phyloP scores from a whole-genome alignment of 2,113 vertebrate species.

The Oncorhynchus nerka region DNA sequence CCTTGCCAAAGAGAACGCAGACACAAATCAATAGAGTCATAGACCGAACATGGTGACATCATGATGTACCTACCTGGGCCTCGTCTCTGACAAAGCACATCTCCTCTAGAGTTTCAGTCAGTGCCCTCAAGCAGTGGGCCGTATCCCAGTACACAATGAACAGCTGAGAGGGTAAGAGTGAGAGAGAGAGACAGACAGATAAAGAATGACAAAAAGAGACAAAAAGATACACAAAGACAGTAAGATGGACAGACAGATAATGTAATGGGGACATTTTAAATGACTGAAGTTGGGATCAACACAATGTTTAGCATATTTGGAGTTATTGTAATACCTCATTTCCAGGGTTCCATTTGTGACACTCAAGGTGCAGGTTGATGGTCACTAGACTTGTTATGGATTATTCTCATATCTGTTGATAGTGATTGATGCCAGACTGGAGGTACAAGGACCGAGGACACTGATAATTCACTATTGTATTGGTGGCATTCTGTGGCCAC shows the following conservation, averaged over 20 bases:
- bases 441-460: too few relatives aligned
- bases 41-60: conserved; percentile 11
- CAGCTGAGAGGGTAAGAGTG: conserved; percentile 49
- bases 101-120: conserved; percentile 70
- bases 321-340: too few relatives aligned
- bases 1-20: not conserved
- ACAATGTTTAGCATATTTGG: too few relatives aligned
- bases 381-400: too few relatives aligned
- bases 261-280: too few relatives aligned
- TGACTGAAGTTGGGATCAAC: too few relatives aligned
- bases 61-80: conserved; percentile 58
- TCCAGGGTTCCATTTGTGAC: too few relatives aligned
- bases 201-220: not conserved
- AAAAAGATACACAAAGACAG: not conserved
- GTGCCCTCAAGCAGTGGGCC: conserved; percentile 57
- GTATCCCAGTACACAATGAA: conserved; percentile 75
- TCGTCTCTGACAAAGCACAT: conserved; percentile 36
- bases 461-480: too few relatives aligned
- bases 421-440: too few relatives aligned
- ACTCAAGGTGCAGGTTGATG: too few relatives aligned
- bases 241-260: not conserved
- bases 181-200: not conserved
- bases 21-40: conserved; percentile 30
- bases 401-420: too few relatives aligned
- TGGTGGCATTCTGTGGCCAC: too few relatives aligned